phyloP scores from a whole-genome alignment of 64 coral and sea anemone genomes.

The Astreopora myriophthalma region DNA sequence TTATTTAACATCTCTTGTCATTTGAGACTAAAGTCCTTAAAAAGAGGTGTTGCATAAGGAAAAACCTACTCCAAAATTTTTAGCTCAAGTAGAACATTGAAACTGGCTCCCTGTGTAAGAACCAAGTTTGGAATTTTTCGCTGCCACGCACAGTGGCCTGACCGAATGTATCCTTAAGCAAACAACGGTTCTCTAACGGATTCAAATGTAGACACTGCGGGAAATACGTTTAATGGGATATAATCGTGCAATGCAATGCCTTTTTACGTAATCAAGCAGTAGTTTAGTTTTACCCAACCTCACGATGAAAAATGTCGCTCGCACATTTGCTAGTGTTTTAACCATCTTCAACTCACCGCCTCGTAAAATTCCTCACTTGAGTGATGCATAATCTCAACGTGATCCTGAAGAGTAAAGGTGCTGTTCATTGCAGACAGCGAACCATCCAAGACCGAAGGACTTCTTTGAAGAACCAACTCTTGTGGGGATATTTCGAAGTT shows the following conservation, averaged over 20 bases:
- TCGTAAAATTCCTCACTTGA: slow-evolving; percentile 22
- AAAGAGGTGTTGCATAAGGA: no score
- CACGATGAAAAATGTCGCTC: not conserved
- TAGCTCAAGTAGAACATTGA: no score
- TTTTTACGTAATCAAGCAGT: not conserved
- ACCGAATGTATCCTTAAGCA: no score
- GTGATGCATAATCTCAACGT: not conserved
- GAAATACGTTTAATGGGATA: not conserved
- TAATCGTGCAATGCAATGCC: not conserved
- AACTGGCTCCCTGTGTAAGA: no score
- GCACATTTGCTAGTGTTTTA: not conserved
- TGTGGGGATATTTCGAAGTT: not conserved
- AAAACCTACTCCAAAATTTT: no score
- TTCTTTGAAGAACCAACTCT: slow-evolving; percentile 11
- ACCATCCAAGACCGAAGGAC: not conserved
- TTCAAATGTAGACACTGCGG: not conserved
- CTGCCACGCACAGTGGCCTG: no score
- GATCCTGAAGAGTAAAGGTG: slow-evolving; percentile 27
- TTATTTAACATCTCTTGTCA: no score
- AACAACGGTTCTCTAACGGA: no score
- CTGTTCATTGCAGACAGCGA: not conserved
- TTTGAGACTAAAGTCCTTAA: no score
- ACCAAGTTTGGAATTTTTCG: no score
- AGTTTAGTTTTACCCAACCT: not conserved
- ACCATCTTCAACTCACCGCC: not conserved